Conservation (phyloP, 2,113 vertebrate genomes). For the Hippocampus zosterae region DNA sequence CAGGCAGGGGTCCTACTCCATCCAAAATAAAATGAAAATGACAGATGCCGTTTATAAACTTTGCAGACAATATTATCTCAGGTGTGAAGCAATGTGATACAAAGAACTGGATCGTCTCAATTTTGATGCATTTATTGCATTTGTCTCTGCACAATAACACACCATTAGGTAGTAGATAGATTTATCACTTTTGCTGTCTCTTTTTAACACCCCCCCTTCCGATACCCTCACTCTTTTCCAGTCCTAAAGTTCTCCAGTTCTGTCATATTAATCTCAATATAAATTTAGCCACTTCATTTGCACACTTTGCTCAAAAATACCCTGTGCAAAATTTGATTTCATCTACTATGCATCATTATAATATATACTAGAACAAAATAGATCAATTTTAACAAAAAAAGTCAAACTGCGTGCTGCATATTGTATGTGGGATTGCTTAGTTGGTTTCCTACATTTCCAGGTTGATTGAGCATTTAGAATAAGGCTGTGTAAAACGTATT, state of each 20-base stretch:
- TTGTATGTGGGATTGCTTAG: background rate
- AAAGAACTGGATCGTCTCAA: background rate
- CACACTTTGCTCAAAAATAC: background rate
- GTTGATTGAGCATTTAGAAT: background rate
- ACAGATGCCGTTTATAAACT: no score
- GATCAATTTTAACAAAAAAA: background rate
- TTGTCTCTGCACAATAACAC: slow-evolving; percentile 15
- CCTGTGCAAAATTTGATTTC: background rate
- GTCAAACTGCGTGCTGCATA: background rate
- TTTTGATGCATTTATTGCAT: slow-evolving; percentile 14
- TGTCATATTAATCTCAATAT: background rate
- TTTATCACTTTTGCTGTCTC: background rate
- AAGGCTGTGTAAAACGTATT: background rate
- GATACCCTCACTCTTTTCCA: background rate
- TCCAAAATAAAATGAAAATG: no score
- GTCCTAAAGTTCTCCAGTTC: background rate
- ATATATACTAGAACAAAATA: background rate
- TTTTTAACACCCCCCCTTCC: no score
- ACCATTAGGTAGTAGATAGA: background rate
- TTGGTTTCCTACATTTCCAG: background rate
- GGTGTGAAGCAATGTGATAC: slow-evolving; percentile 13
- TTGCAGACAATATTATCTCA: no score
- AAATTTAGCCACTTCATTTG: background rate
- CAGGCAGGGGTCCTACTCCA: no score
- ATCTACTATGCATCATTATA: background rate